These are phyloP conservation scores for Dichetophora obliterata DNA, from an alignment of 2,888 invertebrate genomes.

Conservation along the genomic window DNA sequence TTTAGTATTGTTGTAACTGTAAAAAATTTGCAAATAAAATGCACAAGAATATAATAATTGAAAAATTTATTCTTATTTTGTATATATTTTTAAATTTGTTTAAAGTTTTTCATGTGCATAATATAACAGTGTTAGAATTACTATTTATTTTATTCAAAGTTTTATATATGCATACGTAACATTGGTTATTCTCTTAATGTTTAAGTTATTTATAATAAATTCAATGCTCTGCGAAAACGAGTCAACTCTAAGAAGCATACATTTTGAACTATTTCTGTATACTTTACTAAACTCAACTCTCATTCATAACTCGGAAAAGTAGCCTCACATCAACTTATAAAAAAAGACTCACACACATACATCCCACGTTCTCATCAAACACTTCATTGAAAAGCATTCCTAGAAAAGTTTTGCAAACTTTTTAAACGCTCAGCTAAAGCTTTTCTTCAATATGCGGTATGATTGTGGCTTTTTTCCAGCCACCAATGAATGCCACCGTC, in stretches of 20 bases:
- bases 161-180: not conserved
- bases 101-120: too few species aligned
- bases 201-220: not conserved
- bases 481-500: not conserved
- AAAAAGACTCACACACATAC: not conserved
- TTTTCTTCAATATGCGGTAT: constrained; percentile 10
- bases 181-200: not conserved
- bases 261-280: too few species aligned
- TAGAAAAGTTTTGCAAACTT: not conserved
- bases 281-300: too few species aligned
- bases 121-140: too few species aligned
- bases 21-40: too few species aligned
- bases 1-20: too few species aligned
- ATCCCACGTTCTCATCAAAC: not conserved
- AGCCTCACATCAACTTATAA: not conserved
- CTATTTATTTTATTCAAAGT: too few species aligned
- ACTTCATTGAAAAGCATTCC: not conserved
- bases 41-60: too few species aligned
- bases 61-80: too few species aligned
- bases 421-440: not conserved
- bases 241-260: too few species aligned
- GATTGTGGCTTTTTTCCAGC: not conserved
- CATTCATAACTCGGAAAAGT: too few species aligned
- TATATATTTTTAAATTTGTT: too few species aligned
- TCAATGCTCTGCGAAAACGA: not conserved